These are phyloP conservation scores for Rhynchonema sp. DNA, from an alignment of 2,888 invertebrate species.

Conservation along the genomic window DNA sequence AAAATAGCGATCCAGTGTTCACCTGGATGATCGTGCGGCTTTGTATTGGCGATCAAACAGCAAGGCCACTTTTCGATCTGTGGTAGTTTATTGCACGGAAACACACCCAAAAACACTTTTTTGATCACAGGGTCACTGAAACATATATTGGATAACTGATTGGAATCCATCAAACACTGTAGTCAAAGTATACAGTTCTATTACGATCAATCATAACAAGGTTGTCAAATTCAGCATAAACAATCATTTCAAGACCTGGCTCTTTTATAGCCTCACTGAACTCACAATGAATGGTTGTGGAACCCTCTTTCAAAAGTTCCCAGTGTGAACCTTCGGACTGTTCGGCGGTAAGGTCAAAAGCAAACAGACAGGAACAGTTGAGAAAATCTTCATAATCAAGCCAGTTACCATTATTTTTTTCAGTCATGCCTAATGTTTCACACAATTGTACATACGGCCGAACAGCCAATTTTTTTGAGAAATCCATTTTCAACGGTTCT, in stretches of 20 bases:
- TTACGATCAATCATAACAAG: background rate
- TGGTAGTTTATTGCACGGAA: background rate
- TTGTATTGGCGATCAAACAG: background rate
- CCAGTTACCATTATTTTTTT: background rate
- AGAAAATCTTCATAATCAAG: background rate
- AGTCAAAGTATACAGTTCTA: conserved; percentile 2
- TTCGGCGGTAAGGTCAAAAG: conserved; percentile 1
- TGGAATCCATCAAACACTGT: background rate
- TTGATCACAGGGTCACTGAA: background rate
- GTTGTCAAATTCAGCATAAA: conserved; percentile 2
- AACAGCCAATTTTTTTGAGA: background rate
- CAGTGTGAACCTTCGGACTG: background rate
- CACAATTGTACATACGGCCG: background rate
- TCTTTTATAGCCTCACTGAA: background rate
- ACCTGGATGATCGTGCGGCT: background rate
- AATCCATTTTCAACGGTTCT: background rate
- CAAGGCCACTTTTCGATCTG: background rate
- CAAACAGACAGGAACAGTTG: background rate
- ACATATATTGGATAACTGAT: background rate
- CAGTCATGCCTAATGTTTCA: background rate
- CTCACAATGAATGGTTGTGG: background rate
- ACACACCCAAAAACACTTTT: background rate
- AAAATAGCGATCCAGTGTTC: background rate
- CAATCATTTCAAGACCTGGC: conserved; percentile 1
- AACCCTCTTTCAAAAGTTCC: background rate